These are phyloP conservation scores for Osmerus mordax DNA, from an alignment of 2,113 vertebrate genomes.

Conservation along the genomic window DNA sequence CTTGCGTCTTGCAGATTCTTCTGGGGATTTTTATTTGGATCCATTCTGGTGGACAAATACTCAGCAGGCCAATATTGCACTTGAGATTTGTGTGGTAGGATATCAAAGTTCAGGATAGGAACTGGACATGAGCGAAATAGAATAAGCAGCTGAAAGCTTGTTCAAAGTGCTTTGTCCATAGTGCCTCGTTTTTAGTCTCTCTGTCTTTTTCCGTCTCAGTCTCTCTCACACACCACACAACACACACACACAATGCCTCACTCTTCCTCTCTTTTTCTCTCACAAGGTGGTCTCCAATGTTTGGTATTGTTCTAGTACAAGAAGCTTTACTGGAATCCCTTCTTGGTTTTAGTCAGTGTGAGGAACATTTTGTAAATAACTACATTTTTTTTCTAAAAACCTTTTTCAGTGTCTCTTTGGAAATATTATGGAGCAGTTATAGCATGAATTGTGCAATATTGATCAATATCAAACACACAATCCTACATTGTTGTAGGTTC, in stretches of 20 bases:
- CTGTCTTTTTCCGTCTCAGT: slow-evolving; percentile 18
- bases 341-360: slow-evolving; percentile 29
- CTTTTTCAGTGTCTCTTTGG: slow-evolving; percentile 18
- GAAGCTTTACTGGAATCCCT: slow-evolving; percentile 17
- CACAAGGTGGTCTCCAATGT: slow-evolving; percentile 47
- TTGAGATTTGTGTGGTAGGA: slow-evolving; percentile 33
- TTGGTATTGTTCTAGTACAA: slow-evolving; percentile 22
- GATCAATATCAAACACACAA: slow-evolving; percentile 32
- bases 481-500: no score
- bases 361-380: slow-evolving; percentile 23
- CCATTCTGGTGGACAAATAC: slow-evolving; percentile 41
- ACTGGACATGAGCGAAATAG: slow-evolving; percentile 28
- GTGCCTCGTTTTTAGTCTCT: background rate
- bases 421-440: slow-evolving; percentile 45
- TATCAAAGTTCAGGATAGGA: background rate
- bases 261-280: background rate
- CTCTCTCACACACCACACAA: slow-evolving; percentile 22
- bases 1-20: slow-evolving; percentile 44
- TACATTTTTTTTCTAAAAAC: background rate
- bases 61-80: slow-evolving; percentile 47
- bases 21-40: slow-evolving; percentile 44
- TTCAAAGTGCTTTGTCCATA: slow-evolving; percentile 47
- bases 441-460: slow-evolving; percentile 22
- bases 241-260: slow-evolving; percentile 1
- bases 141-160: slow-evolving; percentile 45